Conservation (phyloP, 1,140 invertebrate species). For the Brachionus angularis region DNA sequence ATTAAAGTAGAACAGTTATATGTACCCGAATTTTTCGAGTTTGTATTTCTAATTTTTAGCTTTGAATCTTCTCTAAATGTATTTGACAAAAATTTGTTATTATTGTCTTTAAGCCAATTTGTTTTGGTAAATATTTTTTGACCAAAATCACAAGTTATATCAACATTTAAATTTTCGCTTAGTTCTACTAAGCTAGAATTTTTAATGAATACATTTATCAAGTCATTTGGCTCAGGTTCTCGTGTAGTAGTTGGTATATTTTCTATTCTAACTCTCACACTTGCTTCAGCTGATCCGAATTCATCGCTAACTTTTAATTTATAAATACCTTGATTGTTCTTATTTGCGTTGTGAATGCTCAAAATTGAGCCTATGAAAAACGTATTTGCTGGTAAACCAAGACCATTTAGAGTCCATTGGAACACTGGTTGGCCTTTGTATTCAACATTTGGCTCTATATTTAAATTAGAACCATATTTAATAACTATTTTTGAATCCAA, state of each 20-base stretch:
- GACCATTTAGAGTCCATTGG: neutral
- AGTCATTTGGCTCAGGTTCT: too few species aligned
- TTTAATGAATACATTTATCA: too few species aligned
- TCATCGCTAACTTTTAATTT: neutral
- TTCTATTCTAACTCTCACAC: neutral
- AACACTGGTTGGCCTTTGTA: neutral
- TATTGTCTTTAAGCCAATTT: too few species aligned
- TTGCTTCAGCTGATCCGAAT: neutral
- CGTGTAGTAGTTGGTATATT: neutral
- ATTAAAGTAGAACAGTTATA: too few species aligned
- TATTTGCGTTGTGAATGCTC: neutral
- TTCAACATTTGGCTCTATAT: conserved; percentile 24
- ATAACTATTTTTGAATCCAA: neutral
- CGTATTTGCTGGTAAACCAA: neutral
- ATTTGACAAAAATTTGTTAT: too few species aligned
- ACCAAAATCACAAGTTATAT: too few species aligned
- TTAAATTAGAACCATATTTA: conserved; percentile 4
- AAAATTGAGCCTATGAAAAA: neutral
- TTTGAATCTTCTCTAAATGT: too few species aligned
- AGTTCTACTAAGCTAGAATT: too few species aligned
- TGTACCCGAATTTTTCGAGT: too few species aligned
- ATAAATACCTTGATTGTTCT: conserved; percentile 5
- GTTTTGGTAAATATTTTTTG: too few species aligned
- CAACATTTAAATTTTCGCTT: too few species aligned
- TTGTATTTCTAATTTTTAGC: too few species aligned